These are phyloP conservation scores for Rhinichthys klamathensis DNA, from an alignment of 2,113 vertebrate genomes.

Conservation along the genomic window DNA sequence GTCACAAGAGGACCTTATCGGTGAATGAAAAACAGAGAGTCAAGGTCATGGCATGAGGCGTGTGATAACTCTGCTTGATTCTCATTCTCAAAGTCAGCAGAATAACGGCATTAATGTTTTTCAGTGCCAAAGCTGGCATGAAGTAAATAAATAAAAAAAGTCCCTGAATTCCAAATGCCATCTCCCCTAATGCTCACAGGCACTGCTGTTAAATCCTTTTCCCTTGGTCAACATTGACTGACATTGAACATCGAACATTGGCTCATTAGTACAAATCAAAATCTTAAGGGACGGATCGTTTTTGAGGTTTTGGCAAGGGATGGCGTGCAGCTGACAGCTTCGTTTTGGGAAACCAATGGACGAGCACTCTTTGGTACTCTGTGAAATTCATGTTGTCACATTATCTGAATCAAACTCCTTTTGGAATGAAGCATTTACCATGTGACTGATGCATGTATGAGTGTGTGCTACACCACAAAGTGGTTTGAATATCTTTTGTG, in stretches of 20 bases:
- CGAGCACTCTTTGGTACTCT: conserved; percentile 44
- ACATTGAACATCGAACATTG: conserved; percentile 33
- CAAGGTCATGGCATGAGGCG: conserved; percentile 25
- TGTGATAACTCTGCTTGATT: conserved; percentile 9
- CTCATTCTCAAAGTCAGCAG: conserved; percentile 27
- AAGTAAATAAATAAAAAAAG: conserved; percentile 31
- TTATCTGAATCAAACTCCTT: conserved; percentile 57
- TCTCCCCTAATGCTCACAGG: conserved; percentile 31
- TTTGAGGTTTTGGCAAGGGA: conserved; percentile 55
- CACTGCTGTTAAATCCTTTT: conserved; percentile 45
- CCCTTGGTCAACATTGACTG: conserved; percentile 33
- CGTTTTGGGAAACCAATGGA: conserved; percentile 34
- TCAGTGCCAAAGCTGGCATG: conserved; percentile 24
- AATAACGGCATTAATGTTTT: conserved; percentile 25
- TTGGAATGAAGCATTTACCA: conserved; percentile 42
- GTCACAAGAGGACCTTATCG: not conserved
- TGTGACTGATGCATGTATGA: conserved; percentile 26
- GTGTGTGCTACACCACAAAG: conserved; percentile 36
- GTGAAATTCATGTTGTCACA: conserved; percentile 49
- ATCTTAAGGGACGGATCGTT: conserved; percentile 44
- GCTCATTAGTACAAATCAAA: conserved; percentile 49
- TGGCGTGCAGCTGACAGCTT: conserved; percentile 46
- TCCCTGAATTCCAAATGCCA: conserved; percentile 45
- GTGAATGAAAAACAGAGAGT: conserved; percentile 4
- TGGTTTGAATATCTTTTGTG: conserved; percentile 47